Evolutionary conservation across 2,113 vertebrate species (phyloP).

Genomic region (Hylia prasina): DNA sequence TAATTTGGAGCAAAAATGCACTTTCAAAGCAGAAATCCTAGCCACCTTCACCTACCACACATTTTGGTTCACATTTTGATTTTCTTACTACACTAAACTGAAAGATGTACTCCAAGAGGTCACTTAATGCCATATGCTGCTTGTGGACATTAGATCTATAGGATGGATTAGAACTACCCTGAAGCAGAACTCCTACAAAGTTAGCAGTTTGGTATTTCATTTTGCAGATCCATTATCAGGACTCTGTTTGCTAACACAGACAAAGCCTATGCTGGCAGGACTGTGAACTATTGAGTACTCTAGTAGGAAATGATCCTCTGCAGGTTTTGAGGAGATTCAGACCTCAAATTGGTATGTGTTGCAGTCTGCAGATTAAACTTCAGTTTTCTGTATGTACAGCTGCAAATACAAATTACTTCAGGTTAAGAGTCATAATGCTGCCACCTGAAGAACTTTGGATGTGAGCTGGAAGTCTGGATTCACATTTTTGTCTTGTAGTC

Average conservation of each 20-base stretch:
- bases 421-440: not conserved
- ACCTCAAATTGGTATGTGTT: not conserved
- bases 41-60: not conserved
- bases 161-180: not conserved
- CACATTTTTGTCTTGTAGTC: not conserved
- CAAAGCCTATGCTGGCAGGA: not conserved
- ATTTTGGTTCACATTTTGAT: not conserved
- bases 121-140: not conserved
- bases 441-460: not conserved
- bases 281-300: not conserved
- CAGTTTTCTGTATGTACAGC: not conserved
- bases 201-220: not conserved
- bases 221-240: not conserved
- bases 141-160: fast-evolving
- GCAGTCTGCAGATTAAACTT: not conserved
- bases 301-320: not conserved
- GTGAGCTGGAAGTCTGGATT: not conserved
- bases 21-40: not conserved
- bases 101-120: not conserved
- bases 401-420: not conserved
- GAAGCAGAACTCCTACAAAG: not conserved
- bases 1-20: not conserved
- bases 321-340: not conserved
- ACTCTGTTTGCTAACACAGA: not conserved
- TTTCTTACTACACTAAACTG: not conserved